Percentiles rank a stretch among this genome's conserved stretches.
These are phyloP conservation scores for Mormyrus iriodes DNA, from an alignment of 2,113 vertebrate genomes.

Conservation along the genomic window DNA sequence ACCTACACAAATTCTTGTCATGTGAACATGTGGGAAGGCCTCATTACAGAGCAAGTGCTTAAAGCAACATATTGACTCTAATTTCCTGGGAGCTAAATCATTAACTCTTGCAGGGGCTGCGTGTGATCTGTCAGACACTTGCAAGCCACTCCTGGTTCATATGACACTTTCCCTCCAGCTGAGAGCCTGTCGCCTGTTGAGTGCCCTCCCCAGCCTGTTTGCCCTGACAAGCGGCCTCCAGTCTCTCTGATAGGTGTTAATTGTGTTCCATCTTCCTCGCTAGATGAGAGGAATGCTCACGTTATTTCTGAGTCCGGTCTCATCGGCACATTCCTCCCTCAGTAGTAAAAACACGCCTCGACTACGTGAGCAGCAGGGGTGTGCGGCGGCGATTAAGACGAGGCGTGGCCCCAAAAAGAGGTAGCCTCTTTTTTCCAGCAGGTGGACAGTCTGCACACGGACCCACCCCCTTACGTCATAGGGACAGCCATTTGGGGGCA, in stretches of 20 bases:
- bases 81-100: constrained; percentile 36
- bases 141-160: constrained; percentile 37
- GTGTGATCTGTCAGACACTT: constrained; percentile 45
- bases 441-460: not conserved
- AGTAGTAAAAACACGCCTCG: constrained; percentile 42
- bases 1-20: constrained; percentile 28
- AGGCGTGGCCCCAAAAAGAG: not conserved
- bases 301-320: constrained; percentile 62
- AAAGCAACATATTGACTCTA: constrained; percentile 33
- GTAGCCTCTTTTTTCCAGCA: not conserved
- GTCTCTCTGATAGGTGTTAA: constrained; percentile 70
- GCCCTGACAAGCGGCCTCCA: constrained; percentile 54
- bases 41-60: constrained; percentile 17
- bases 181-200: not conserved
- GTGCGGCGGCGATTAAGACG: constrained; percentile 29
- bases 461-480: not conserved
- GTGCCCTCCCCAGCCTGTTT: constrained; percentile 19
- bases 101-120: constrained; percentile 27
- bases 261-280: constrained; percentile 71
- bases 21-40: constrained; percentile 29
- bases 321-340: constrained; percentile 66
- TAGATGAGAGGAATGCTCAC: constrained; percentile 64
- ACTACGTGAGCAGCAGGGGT: constrained; percentile 43
- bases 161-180: constrained; percentile 20
- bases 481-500: not conserved